A percentile compares a stretch with the other conserved stretches of the same genome.
These are phyloP conservation scores for Otocyon megalotis DNA, from an alignment of 2,113 vertebrate species.

Conservation along the genomic window DNA sequence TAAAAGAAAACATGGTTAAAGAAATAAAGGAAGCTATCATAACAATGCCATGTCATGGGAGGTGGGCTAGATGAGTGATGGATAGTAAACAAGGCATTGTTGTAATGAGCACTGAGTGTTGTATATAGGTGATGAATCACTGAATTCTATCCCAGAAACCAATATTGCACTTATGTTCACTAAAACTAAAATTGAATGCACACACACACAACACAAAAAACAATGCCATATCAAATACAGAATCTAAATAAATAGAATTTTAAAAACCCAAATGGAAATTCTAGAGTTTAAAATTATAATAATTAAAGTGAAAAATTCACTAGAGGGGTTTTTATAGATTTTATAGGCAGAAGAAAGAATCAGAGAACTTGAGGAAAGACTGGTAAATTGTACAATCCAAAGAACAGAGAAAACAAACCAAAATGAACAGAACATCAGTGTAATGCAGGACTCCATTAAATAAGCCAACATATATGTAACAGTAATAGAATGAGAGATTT, in stretches of 20 bases:
- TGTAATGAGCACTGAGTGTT: background rate
- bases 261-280: background rate
- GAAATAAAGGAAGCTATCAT: background rate
- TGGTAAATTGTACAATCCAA: background rate
- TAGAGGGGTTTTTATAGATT: background rate
- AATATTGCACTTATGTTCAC: background rate
- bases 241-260: background rate
- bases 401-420: background rate
- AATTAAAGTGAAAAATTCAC: conserved; percentile 15
- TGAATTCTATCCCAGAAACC: background rate
- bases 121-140: background rate
- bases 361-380: background rate
- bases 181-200: background rate
- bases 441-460: background rate
- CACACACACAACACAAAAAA: background rate
- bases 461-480: background rate
- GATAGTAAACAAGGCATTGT: background rate
- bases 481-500: background rate
- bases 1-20: background rate
- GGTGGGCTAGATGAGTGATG: background rate
- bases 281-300: background rate
- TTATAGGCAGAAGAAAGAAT: background rate
- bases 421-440: background rate
- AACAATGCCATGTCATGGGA: background rate
- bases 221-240: background rate